A percentile compares a stretch with the other conserved stretches of the same genome.
Evolutionary conservation across 2,797 vertebrate species (phyloP).

Genomic region (Scomberomorus guttatus): DNA sequence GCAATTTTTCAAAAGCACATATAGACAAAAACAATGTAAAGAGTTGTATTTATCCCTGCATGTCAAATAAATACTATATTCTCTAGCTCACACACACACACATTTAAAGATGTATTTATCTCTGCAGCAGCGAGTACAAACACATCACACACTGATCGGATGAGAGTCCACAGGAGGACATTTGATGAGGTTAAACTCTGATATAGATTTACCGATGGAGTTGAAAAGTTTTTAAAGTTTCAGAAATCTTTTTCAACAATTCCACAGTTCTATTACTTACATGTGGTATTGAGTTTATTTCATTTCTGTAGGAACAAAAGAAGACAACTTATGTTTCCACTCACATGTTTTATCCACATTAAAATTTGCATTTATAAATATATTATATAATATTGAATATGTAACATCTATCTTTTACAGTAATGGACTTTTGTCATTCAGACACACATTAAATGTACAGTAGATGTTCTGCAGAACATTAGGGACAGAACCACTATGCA

Average conservation of each 20-base stretch:
- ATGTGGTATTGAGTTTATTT: neutral
- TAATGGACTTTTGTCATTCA: too few species aligned
- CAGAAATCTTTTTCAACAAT: neutral
- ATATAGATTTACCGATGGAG: neutral
- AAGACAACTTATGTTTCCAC: neutral
- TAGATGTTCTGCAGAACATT: too few species aligned
- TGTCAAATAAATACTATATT: neutral
- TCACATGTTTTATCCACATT: neutral
- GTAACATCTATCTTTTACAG: too few species aligned
- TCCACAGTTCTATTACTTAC: neutral
- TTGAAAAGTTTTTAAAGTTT: neutral
- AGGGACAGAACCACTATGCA: too few species aligned
- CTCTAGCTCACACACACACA: neutral
- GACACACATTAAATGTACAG: too few species aligned
- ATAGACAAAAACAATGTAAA: neutral
- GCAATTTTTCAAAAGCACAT: slow-evolving; percentile 5
- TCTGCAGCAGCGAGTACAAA: slow-evolving; percentile 1
- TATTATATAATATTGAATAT: too few species aligned
- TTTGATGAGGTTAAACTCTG: neutral
- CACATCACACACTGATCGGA: neutral
- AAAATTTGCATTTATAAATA: neutral
- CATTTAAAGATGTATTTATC: slow-evolving; percentile 39
- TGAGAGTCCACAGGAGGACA: neutral
- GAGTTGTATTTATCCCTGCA: slow-evolving; percentile 38
- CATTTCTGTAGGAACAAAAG: neutral